A percentile compares a stretch with the other conserved stretches of the same genome.
Evolutionary conservation across 2,113 vertebrate genomes (phyloP).

Genomic region (Melanerpes aurifrons): DNA sequence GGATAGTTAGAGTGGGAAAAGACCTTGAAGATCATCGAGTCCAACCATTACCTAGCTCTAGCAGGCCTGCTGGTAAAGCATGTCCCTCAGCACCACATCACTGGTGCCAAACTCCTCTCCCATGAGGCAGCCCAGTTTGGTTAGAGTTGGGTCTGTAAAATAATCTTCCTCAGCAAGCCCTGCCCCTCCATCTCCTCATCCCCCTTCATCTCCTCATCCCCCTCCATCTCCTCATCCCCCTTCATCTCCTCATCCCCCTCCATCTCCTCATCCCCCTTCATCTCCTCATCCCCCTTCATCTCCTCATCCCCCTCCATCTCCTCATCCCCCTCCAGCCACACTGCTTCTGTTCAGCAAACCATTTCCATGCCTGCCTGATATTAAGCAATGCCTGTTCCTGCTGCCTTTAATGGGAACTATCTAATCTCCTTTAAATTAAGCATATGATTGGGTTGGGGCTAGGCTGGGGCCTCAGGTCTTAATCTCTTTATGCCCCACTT

Average conservation of each 20-base stretch:
- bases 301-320: not conserved
- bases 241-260: too few relatives aligned
- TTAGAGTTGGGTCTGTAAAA: not conserved
- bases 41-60: too few relatives aligned
- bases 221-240: too few relatives aligned
- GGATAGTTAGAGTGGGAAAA: too few relatives aligned
- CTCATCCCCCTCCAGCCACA: not conserved
- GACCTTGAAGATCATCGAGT: too few relatives aligned
- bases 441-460: constrained; percentile 61
- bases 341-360: not conserved
- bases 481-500: constrained; percentile 62
- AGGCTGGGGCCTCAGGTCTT: constrained; percentile 40
- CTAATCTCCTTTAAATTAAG: constrained; percentile 65
- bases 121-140: not conserved
- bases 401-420: constrained; percentile 31
- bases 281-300: too few relatives aligned
- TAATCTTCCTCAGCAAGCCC: not conserved
- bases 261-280: too few relatives aligned
- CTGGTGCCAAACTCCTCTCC: too few relatives aligned
- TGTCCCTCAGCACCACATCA: too few relatives aligned
- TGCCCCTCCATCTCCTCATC: not conserved
- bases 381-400: not conserved
- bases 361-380: not conserved
- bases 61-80: too few relatives aligned
- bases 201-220: too few relatives aligned